phyloP scores from a whole-genome alignment of 2,113 vertebrate species.

The Lota lota region DNA sequence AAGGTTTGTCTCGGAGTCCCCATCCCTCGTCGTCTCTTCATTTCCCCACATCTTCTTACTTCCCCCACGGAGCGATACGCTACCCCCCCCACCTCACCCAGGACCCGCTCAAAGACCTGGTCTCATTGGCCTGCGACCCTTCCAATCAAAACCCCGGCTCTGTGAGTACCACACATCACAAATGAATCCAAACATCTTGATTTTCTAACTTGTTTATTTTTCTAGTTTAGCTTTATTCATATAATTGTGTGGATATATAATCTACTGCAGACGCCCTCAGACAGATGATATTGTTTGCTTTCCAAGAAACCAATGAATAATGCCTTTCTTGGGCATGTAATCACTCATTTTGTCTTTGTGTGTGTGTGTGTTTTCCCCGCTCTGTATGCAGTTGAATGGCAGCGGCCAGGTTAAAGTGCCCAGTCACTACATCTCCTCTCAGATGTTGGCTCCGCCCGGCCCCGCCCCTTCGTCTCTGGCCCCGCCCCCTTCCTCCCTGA shows the following conservation, averaged over 20 bases:
- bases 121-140: constrained; percentile 93
- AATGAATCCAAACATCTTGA: background rate
- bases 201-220: background rate
- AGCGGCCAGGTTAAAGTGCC: constrained; percentile 90
- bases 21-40: constrained; percentile 92
- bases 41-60: constrained; percentile 91
- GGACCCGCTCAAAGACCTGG: constrained; percentile 95
- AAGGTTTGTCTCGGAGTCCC: constrained; percentile 88
- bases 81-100: constrained; percentile 95
- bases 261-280: too few relatives aligned
- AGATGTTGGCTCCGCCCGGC: constrained; percentile 85
- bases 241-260: background rate
- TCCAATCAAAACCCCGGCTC: constrained; percentile 88
- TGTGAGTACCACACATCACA: constrained; percentile 73
- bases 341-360: background rate
- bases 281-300: too few relatives aligned
- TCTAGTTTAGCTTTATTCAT: background rate
- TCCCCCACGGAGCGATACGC: constrained; percentile 91
- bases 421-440: constrained; percentile 89
- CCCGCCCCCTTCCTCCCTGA: constrained; percentile 78
- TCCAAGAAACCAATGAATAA: too few relatives aligned
- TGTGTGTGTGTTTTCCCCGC: constrained; percentile 1
- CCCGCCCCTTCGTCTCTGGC: constrained; percentile 51
- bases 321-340: too few relatives aligned
- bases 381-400: constrained; percentile 83